Percentiles rank a stretch among this genome's conserved stretches.
These are phyloP conservation scores for Drosophila saltans DNA, from an alignment of 1,140 invertebrate species.

Conservation along the genomic window DNA sequence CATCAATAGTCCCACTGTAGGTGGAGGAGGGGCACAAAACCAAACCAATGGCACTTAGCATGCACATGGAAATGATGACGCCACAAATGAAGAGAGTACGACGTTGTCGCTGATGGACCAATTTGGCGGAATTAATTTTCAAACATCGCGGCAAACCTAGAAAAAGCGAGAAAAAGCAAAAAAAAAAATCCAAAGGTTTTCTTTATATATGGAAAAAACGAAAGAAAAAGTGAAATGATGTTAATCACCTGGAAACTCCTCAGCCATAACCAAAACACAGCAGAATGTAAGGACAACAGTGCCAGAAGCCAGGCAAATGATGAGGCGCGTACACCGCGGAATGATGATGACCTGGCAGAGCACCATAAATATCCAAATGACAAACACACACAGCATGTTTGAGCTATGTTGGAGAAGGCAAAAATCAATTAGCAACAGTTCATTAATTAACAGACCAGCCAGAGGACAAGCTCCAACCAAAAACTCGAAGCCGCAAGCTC, in stretches of 20 bases:
- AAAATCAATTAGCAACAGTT: slow-evolving; percentile 75
- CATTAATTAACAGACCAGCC: slow-evolving; percentile 58
- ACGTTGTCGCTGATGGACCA: slow-evolving; percentile 88
- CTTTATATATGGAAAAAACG: not conserved
- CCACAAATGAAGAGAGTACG: slow-evolving; percentile 91
- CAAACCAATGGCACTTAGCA: slow-evolving; percentile 84
- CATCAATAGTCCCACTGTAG: slow-evolving; percentile 53
- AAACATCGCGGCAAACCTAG: slow-evolving; percentile 86
- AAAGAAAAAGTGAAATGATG: not conserved
- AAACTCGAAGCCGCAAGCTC: not conserved
- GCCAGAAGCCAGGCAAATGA: slow-evolving; percentile 86
- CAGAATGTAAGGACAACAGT: slow-evolving; percentile 88
- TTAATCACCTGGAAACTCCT: slow-evolving; percentile 88
- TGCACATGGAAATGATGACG: slow-evolving; percentile 91
- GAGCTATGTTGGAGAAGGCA: slow-evolving; percentile 85
- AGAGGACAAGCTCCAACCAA: not conserved
- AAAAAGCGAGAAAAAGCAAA: not conserved
- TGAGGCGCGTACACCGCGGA: slow-evolving; percentile 86
- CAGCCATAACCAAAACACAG: slow-evolving; percentile 92
- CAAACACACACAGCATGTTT: slow-evolving; percentile 95
- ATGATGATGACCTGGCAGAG: slow-evolving; percentile 91
- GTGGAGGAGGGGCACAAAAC: slow-evolving; percentile 64
- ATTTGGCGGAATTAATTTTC: slow-evolving; percentile 88
- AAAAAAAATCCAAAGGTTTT: too few relatives aligned
- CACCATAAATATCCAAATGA: slow-evolving; percentile 95